These are phyloP conservation scores for Cynocephalus volans DNA, from an alignment of 2,113 vertebrate species.

Conservation along the genomic window DNA sequence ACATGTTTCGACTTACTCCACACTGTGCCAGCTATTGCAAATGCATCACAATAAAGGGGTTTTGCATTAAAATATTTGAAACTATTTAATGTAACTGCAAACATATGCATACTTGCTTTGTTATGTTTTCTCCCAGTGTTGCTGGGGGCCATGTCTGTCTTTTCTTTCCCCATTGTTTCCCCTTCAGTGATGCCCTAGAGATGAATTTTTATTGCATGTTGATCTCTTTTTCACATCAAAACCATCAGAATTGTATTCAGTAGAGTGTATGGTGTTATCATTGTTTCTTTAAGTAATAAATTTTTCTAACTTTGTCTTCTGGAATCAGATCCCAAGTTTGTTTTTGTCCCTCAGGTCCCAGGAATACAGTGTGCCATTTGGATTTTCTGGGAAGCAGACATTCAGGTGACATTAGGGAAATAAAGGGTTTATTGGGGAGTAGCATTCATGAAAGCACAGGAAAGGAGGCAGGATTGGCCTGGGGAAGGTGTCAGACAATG, in stretches of 20 bases:
- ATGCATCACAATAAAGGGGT: slow-evolving; percentile 63
- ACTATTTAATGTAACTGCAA: slow-evolving; percentile 79
- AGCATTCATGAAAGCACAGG: neutral
- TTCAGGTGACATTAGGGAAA: neutral
- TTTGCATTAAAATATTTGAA: slow-evolving; percentile 66
- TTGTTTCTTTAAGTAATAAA: neutral
- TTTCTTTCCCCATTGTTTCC: slow-evolving; percentile 26
- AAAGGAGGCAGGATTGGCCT: neutral
- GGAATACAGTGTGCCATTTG: neutral
- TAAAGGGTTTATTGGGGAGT: neutral
- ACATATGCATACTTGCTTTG: slow-evolving; percentile 61
- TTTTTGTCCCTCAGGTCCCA: neutral
- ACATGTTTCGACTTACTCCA: slow-evolving; percentile 75
- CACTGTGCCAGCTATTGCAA: slow-evolving; percentile 30
- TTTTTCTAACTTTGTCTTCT: slow-evolving; percentile 38
- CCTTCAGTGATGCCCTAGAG: neutral
- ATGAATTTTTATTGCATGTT: slow-evolving; percentile 33
- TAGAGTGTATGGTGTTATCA: neutral
- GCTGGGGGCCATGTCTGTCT: neutral
- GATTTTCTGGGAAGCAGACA: neutral
- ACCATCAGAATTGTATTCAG: neutral
- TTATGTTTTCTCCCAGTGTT: slow-evolving; percentile 57
- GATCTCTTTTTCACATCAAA: slow-evolving; percentile 22
- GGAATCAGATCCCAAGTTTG: neutral
- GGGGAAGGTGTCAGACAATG: neutral